Evolutionary conservation across 1,140 invertebrate species (phyloP).

Genomic region (Drosophila rufa): DNA sequence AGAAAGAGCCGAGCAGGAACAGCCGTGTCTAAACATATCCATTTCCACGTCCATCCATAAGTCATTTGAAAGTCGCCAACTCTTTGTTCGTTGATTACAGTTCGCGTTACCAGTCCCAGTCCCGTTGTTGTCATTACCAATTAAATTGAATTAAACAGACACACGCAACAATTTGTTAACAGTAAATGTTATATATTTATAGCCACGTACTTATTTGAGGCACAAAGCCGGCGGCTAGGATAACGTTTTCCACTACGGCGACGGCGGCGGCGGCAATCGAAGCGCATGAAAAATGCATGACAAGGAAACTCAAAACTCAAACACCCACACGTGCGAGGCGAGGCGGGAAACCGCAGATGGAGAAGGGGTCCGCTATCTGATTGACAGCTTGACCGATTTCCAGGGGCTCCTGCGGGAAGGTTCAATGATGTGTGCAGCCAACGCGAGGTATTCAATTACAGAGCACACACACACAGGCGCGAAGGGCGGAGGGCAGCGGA

Average conservation of each 20-base stretch:
- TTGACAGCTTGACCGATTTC: conserved; percentile 78
- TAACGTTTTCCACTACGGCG: conserved; percentile 48
- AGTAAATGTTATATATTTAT: conserved; percentile 34
- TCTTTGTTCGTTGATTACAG: conserved; percentile 52
- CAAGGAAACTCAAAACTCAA: conserved; percentile 75
- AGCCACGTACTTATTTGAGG: conserved; percentile 6
- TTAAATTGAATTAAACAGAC: conserved; percentile 66
- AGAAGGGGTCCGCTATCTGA: conserved; percentile 42
- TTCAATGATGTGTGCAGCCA: conserved; percentile 75
- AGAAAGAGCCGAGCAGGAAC: background rate
- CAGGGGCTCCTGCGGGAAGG: conserved; percentile 50
- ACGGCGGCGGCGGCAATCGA: conserved; percentile 26
- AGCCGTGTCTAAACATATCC: conserved; percentile 19
- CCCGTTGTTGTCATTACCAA: conserved; percentile 73
- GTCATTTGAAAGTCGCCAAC: conserved; percentile 63
- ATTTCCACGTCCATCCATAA: conserved; percentile 30
- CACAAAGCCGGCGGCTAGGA: conserved; percentile 29
- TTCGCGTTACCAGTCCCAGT: conserved; percentile 25
- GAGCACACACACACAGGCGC: conserved; percentile 14
- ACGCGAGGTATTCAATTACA: conserved; percentile 75
- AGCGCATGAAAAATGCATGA: conserved; percentile 75
- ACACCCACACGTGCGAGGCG: conserved; percentile 43
- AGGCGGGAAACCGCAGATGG: conserved; percentile 32
- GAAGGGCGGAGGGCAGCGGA: background rate
- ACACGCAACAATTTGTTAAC: conserved; percentile 74